phyloP scores from a whole-genome alignment of 2,797 vertebrate species.

The Myioborus melanocephalus region DNA sequence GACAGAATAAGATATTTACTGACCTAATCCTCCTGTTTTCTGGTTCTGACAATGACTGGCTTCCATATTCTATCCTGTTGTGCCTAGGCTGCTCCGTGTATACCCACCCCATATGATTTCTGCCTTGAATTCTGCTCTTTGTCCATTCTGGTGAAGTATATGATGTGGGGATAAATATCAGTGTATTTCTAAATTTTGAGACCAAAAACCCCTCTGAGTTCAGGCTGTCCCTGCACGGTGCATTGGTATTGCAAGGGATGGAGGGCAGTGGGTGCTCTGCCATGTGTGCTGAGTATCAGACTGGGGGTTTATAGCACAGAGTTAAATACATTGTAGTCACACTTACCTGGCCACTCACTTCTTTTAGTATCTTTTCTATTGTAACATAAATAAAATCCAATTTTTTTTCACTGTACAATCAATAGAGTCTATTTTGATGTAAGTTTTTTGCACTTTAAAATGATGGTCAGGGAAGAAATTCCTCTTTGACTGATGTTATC shows the following conservation, averaged over 20 bases:
- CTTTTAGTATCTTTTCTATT: neutral
- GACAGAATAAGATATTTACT: conserved; percentile 2
- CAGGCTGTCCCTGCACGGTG: neutral
- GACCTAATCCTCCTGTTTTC: conserved; percentile 20
- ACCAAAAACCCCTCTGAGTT: neutral
- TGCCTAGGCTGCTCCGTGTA: rapidly evolving
- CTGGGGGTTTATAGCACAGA: neutral
- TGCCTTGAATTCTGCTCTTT: neutral
- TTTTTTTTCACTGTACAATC: neutral
- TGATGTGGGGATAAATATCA: neutral
- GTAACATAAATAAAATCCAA: neutral
- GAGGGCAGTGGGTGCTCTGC: neutral
- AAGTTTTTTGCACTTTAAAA: neutral
- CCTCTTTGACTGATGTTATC: neutral
- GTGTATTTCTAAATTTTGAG: neutral
- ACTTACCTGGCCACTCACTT: neutral
- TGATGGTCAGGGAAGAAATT: neutral
- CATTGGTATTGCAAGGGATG: neutral
- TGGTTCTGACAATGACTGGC: neutral
- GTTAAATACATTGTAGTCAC: neutral
- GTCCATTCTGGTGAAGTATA: neutral
- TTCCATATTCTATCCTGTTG: neutral
- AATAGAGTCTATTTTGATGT: neutral
- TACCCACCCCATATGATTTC: neutral
- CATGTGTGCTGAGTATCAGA: rapidly evolving